Percentiles rank a stretch among this genome's conserved stretches.
Conservation (phyloP, 2,888 invertebrate genomes). For the Drosophila borborema region DNA sequence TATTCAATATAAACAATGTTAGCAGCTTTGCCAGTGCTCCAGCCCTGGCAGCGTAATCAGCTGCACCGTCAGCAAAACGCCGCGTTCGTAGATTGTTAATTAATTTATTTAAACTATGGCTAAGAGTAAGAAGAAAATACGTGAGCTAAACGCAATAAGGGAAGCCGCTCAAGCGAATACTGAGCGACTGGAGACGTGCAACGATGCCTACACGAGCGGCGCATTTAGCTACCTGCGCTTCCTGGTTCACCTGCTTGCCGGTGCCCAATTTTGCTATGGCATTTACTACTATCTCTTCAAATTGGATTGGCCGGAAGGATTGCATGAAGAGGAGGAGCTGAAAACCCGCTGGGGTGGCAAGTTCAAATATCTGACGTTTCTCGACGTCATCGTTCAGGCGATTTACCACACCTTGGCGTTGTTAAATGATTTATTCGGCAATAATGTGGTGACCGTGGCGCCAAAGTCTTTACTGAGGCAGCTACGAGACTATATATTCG, state of each 20-base stretch:
- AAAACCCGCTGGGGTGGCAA: slow-evolving; percentile 88
- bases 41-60: slow-evolving; percentile 26
- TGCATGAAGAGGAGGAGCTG: slow-evolving; percentile 61
- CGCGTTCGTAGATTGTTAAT: slow-evolving; percentile 23
- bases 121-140: slow-evolving; percentile 62
- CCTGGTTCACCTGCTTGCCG: slow-evolving; percentile 87
- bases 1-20: slow-evolving; percentile 14
- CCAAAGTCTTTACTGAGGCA: slow-evolving; percentile 87
- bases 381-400: slow-evolving; percentile 91
- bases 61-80: slow-evolving; percentile 20
- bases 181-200: slow-evolving; percentile 52
- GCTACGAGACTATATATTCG: slow-evolving; percentile 88
- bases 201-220: slow-evolving; percentile 71
- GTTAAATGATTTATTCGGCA: slow-evolving; percentile 90
- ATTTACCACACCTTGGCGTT: slow-evolving; percentile 91
- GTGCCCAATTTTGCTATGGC: slow-evolving; percentile 88
- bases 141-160: slow-evolving; percentile 55
- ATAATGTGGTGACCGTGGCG: slow-evolving; percentile 88
- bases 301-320: slow-evolving; percentile 83
- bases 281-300: slow-evolving; percentile 89
- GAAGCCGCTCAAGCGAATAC: slow-evolving; percentile 50
- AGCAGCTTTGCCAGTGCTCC: slow-evolving; percentile 4
- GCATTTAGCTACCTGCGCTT: slow-evolving; percentile 71
- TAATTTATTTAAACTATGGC: slow-evolving; percentile 41
- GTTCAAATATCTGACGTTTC: slow-evolving; percentile 92